Conservation (phyloP, 2,113 vertebrate genomes). For the Rhombomys opimus region DNA sequence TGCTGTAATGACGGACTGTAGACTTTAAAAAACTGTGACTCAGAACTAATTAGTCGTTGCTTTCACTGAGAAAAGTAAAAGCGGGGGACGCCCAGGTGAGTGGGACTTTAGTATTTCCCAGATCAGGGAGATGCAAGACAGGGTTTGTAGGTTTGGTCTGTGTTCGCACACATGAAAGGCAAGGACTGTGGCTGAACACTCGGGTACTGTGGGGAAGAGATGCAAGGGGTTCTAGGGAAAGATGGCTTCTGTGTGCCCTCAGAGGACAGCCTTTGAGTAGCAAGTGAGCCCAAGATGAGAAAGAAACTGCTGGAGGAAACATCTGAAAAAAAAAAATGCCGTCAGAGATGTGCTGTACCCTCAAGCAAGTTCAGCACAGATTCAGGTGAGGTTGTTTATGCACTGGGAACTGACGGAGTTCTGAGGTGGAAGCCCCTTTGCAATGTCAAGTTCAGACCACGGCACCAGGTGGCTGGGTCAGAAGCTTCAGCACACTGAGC, state of each 20-base stretch:
- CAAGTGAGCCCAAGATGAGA: background rate
- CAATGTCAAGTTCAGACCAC: background rate
- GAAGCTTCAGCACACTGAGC: too few relatives aligned
- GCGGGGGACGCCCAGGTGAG: rapidly evolving
- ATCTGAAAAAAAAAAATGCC: background rate
- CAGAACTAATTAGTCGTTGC: background rate
- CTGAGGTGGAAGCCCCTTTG: background rate
- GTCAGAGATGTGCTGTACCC: background rate
- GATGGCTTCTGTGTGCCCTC: background rate
- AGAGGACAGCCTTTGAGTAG: background rate
- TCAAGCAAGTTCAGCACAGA: background rate
- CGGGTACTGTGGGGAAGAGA: background rate
- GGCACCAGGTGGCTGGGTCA: background rate
- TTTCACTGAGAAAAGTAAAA: background rate
- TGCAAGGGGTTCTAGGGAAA: too few relatives aligned
- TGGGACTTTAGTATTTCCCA: background rate
- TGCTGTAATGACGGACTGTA: background rate
- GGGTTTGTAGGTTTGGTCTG: rapidly evolving
- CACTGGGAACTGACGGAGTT: rapidly evolving
- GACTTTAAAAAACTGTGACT: background rate
- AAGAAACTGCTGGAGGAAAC: background rate
- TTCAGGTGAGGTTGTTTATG: background rate
- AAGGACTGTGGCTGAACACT: rapidly evolving
- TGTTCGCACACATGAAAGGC: rapidly evolving
- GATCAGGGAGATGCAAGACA: background rate